Base-by-base conservation (phyloP, 2,797 vertebrate genomes). In the Harpagifer antarcticus region DNA sequence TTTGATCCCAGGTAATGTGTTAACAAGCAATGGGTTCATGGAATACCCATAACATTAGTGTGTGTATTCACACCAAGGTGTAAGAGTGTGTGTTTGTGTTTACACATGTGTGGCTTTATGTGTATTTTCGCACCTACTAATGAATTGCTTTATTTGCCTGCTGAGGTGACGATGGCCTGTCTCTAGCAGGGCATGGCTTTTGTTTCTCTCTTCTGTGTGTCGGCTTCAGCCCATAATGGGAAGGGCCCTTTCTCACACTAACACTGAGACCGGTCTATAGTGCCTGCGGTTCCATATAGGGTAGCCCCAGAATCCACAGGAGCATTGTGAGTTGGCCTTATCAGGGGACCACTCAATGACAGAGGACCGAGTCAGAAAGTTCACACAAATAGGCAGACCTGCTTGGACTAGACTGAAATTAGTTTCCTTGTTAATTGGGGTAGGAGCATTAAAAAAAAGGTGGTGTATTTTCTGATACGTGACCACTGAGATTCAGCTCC, bases 61-160 rank as follows among this genome's bases (percentile, higher is more conserved):
- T 89, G 86, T 91, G 88, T 88, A 71, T 89, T 88, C n/a, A 17
- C 54, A 4, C 12, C 4, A 44, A 83, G 57, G 83, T 79, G 88
- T 79, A 55, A 75, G 72, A 75, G 82, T 84, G 78, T 69, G 81
- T 70, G 62, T 55, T 77, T 82, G 82, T 82, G 54, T 85, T 77
- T 75, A 74, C 48, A 17, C 68, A 69, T 48, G 60, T 64, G 72
- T 78, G 78, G 73, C 61, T 68, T 68, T 78, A 65, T 79, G 72
- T 80, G 79, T 86, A 72, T 91, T 94, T 94, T 95, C 92, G 89
- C 93, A 94, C 93, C 90, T 94, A 93, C 94, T 94, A 94, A 93
- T 89, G 79, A 94, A 90, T 92, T 81, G 88, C 90, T 93, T 92
- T 93, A 89, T 89, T 83, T 86, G 88, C 88, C 85, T 70, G 81